Base-by-base conservation (phyloP, 2,888 invertebrate genomes). In the Agonopterix subpropinquella region DNA sequence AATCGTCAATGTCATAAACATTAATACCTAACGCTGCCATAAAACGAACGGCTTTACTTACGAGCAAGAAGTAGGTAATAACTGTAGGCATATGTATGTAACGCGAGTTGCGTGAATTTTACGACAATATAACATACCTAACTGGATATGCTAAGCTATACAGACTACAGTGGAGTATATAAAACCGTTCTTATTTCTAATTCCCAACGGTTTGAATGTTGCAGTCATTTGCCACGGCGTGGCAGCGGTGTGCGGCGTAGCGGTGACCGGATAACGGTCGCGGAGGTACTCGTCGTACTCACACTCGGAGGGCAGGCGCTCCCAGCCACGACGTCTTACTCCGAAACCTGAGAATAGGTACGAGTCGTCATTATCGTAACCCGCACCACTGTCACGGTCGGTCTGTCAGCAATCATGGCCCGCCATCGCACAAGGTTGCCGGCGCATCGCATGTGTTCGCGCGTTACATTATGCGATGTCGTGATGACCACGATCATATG, bases 251-350 rank as follows among this genome's bases (percentile, higher is more conserved):
- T 56, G 61, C 63, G 66, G 70, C 70, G 62, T 79, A 81, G 83
- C 83, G 81, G 81, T 80, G 82, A 82, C 82, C 77, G 80, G 67
- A 71, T 85, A 85, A 85, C 86, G 85, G 86, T 83, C 73, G 53
- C 59, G 46, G 64, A 73, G 71, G 75, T 79, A 78, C 77, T 69
- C 71, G 64, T 72, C 71, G 75, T 79, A 78, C 77, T 69, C 71
- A 66, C 69, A 71, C 70, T 69, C 65, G 53, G 70, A 81, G 80
- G 77, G 78, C 76, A 72, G 59, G 58, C 42, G 35, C 36, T 67
- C 59, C 64, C 59, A 58, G 58, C 61, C 55, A 55, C 51, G 50
- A 53, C 61, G 68, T 65, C 73, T 70, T 65, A 63, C 65, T 59
- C 67, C 69, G 63, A 76, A 77, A 67, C 70, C 50, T 42, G 48